A percentile compares a stretch with the other conserved stretches of the same genome.
Conservation (phyloP, 2,797 vertebrate species). For the Tapera naevia region DNA sequence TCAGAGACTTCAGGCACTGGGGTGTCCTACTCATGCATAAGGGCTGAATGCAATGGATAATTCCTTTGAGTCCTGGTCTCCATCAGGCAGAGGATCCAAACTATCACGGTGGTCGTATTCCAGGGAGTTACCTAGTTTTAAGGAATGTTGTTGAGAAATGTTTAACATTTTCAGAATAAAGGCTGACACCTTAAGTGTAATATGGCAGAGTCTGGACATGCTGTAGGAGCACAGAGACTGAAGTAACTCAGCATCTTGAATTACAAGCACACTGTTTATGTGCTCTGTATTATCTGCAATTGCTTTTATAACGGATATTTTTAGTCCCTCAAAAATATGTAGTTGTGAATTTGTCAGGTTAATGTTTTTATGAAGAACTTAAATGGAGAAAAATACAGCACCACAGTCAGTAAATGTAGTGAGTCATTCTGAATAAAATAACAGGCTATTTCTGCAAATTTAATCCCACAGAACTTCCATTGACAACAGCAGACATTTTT, state of each 20-base stretch:
- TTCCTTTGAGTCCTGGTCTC: not conserved
- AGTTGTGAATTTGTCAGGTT: not conserved
- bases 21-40: not conserved
- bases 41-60: not conserved
- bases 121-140: not conserved
- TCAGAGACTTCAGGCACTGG: not conserved
- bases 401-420: not conserved
- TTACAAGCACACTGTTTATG: not conserved
- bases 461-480: not conserved
- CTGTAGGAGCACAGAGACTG: not conserved
- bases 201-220: not conserved
- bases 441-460: conserved; percentile 36
- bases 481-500: conserved; percentile 37
- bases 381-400: not conserved
- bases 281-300: not conserved
- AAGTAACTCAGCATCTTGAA: not conserved
- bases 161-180: not conserved
- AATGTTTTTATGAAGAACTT: conserved; percentile 19
- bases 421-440: conserved; percentile 41
- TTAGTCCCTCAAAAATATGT: not conserved
- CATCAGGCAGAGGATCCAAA: not conserved
- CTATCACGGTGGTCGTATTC: not conserved
- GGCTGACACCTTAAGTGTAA: not conserved
- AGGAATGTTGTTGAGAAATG: not conserved
- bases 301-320: not conserved